These are phyloP conservation scores for Sphinx pinastri DNA, from an alignment of 2,888 invertebrate species.

Conservation along the genomic window DNA sequence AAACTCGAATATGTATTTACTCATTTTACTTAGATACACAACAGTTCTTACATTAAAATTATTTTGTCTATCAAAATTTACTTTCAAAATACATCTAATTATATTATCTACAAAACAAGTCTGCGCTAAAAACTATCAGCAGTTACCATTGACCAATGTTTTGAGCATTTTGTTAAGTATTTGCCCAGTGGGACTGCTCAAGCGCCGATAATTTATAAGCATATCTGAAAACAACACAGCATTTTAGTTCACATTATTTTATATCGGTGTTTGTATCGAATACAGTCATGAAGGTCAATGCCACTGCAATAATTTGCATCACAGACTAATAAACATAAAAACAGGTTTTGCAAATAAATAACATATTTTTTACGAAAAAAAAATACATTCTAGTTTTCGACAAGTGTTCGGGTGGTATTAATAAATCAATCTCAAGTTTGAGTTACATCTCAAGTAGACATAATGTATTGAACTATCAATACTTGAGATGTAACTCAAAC, in stretches of 20 bases:
- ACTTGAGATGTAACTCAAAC: too few relatives aligned
- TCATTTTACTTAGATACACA: neutral
- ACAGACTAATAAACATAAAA: neutral
- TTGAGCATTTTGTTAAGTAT: conserved; percentile 64
- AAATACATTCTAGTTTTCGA: too few relatives aligned
- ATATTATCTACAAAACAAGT: neutral
- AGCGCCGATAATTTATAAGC: conserved; percentile 62
- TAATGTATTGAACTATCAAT: too few relatives aligned
- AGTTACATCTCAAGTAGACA: too few relatives aligned
- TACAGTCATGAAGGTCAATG: conserved; percentile 12
- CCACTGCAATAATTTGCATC: conserved; percentile 28
- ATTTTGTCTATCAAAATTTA: neutral
- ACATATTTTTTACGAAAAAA: neutral
- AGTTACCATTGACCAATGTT: conserved; percentile 70
- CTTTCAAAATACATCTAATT: neutral
- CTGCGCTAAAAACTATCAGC: conserved; percentile 53
- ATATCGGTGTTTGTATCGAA: neutral
- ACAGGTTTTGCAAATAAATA: neutral
- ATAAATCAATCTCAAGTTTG: too few relatives aligned
- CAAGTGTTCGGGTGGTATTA: too few relatives aligned
- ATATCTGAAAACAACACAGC: conserved; percentile 74
- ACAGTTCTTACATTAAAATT: neutral
- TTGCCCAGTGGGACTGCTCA: conserved; percentile 63
- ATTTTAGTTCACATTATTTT: conserved; percentile 7
- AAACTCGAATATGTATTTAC: too few relatives aligned